phyloP scores from a whole-genome alignment of 2,888 invertebrate species.

The Ferrisia virgata region DNA sequence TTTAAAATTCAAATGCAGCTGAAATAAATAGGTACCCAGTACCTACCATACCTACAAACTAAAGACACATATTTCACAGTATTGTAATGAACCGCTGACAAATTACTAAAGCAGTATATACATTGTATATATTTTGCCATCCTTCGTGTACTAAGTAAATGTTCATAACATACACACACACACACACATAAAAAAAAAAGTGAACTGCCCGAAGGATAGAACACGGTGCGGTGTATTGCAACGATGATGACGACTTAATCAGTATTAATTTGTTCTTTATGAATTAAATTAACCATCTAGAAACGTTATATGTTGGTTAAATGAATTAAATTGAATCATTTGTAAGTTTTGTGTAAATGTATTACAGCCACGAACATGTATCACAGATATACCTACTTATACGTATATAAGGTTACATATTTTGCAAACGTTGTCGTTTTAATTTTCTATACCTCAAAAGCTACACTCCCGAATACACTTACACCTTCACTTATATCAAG shows the following conservation, averaged over 20 bases:
- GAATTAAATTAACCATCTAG: constrained; percentile 41
- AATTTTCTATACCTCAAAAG: neutral
- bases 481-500: neutral
- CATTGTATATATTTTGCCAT: constrained; percentile 5
- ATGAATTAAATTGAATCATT: constrained; percentile 39
- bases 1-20: too few species aligned
- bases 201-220: neutral
- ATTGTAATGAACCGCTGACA: neutral
- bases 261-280: constrained; percentile 36
- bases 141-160: too few species aligned
- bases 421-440: neutral
- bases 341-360: neutral
- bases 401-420: neutral
- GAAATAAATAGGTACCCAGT: too few species aligned
- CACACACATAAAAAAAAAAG: neutral
- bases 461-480: neutral
- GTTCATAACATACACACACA: too few species aligned
- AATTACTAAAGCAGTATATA: neutral
- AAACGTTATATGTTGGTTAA: constrained; percentile 36
- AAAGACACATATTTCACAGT: neutral
- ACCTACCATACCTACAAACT: too few species aligned
- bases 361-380: neutral
- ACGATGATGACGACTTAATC: constrained; percentile 36
- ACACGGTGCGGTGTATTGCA: neutral
- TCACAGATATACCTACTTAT: neutral